Base-by-base conservation (phyloP, 2,113 vertebrate genomes). In the Toxostoma redivivum region DNA sequence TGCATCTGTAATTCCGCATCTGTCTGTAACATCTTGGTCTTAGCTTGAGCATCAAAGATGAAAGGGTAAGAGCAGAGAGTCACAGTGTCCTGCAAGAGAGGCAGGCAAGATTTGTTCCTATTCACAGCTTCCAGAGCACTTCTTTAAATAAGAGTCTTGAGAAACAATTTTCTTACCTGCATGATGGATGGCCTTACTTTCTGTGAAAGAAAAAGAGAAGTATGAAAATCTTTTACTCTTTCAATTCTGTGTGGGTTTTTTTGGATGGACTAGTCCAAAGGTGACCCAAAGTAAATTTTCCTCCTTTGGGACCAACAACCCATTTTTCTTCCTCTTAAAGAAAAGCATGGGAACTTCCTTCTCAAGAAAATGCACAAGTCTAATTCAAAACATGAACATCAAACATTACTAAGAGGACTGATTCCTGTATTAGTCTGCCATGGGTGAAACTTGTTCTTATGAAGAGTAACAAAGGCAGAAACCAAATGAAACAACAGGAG, bases 1-100 rank as follows among this genome's bases (percentile, higher is more conserved):
- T 99, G 99, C 99, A 99, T 99, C 97, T 99, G 99, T 83, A 99
- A 98, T 81, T 99, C 99, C 47, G 99, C 99, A 37, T 99, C 99
- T 1, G 99, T 99, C 97, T 99, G 99, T 88, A 99, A 97, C 99
- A 99, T 99, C 95, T 99, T 99, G 79, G 99, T 99, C 98, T 99
- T 99, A 92, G 99, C 99, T 98, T 99, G 98, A 88, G 99, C 99
- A 93, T 99, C 99, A 10, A 99, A 98, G 95, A 99, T 98, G 98
- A 99, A 99, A 67, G 99, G 99, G 58, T 99, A 99, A 97, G 99
- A 99, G 98, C 99, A 99, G 86, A 99, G 98, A 20, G 98, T 99
- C 90, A 99, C 98, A 78, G 99, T 92, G 73, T 98, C 98, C 99
- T 99, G 97, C 44, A 96, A 97, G 25, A 64, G 84, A 86, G 56